Evolutionary conservation across 2,888 invertebrate species (phyloP).

Genomic region (Abscondita cerata): DNA sequence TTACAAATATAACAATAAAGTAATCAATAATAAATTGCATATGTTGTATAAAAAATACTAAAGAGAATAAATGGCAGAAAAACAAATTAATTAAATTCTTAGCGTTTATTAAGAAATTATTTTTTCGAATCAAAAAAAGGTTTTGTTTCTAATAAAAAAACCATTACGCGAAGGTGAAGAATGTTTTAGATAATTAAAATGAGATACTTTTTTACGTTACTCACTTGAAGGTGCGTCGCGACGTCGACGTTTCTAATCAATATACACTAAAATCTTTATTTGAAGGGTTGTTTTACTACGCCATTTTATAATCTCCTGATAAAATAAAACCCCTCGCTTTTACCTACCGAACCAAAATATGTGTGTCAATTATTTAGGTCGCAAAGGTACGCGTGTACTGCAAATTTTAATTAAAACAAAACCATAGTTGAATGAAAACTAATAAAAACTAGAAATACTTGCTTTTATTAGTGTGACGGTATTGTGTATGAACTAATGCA

Average conservation of each 20-base stretch:
- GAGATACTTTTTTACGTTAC: not conserved
- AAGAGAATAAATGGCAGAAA: no score
- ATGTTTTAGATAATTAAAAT: not conserved
- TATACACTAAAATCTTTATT: slow-evolving; percentile 22
- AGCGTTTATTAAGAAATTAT: no score
- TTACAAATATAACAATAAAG: not conserved
- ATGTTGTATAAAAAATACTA: no score
- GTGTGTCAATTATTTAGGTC: slow-evolving; percentile 23
- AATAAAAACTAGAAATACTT: no score
- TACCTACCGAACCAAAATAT: slow-evolving; percentile 59
- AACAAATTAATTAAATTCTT: no score
- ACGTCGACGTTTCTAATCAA: slow-evolving; percentile 25
- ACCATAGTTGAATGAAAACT: no score
- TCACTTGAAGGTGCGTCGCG: not conserved
- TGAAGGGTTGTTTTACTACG: slow-evolving; percentile 23
- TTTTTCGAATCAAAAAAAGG: no score
- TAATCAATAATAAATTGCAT: not conserved
- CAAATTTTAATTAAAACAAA: no score
- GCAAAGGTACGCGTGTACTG: slow-evolving; percentile 22
- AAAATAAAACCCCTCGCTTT: slow-evolving; percentile 48
- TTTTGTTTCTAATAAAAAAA: no score
- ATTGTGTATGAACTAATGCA: no score
- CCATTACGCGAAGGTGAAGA: no score
- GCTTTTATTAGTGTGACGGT: no score
- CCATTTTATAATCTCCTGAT: slow-evolving; percentile 26